These are phyloP conservation scores for Priocnemis perturbator DNA, from an alignment of 2,888 invertebrate genomes.

Conservation along the genomic window DNA sequence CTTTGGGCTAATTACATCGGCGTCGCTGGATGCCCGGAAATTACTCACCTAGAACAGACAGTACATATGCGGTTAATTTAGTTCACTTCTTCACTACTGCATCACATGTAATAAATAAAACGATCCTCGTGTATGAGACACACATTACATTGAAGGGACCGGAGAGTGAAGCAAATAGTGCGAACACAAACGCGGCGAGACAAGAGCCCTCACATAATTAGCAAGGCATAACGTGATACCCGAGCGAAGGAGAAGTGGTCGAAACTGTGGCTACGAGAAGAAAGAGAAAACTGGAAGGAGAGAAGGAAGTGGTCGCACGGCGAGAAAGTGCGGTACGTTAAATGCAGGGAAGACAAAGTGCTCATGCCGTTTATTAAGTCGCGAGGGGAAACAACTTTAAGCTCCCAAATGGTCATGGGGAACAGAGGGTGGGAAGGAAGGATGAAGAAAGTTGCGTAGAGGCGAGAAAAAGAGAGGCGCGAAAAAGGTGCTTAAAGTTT, in stretches of 20 bases:
- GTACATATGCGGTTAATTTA: too few relatives aligned
- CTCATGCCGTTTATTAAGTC: constrained; percentile 51
- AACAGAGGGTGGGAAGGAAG: neutral
- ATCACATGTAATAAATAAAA: too few relatives aligned
- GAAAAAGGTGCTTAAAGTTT: constrained; percentile 47
- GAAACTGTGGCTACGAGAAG: constrained; percentile 3
- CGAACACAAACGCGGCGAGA: too few relatives aligned
- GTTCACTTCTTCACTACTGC: too few relatives aligned
- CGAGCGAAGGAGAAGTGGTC: constrained; percentile 9
- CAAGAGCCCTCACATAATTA: too few relatives aligned
- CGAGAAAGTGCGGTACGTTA: constrained; percentile 9
- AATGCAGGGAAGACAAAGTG: constrained; percentile 25
- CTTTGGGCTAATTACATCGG: too few relatives aligned
- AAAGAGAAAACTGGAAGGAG: constrained; percentile 14
- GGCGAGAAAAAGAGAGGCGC: neutral
- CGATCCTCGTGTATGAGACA: too few relatives aligned
- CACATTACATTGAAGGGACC: too few relatives aligned
- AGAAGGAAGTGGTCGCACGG: neutral
- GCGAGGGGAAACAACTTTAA: constrained; percentile 43
- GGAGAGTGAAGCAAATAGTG: too few relatives aligned
- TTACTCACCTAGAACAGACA: too few relatives aligned
- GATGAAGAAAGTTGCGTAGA: neutral
- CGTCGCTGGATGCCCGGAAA: too few relatives aligned
- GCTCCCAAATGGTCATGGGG: constrained; percentile 31
- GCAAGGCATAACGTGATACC: too few relatives aligned